Conservation (phyloP, 1,140 invertebrate species). For the Spodoptera frugiperda region DNA sequence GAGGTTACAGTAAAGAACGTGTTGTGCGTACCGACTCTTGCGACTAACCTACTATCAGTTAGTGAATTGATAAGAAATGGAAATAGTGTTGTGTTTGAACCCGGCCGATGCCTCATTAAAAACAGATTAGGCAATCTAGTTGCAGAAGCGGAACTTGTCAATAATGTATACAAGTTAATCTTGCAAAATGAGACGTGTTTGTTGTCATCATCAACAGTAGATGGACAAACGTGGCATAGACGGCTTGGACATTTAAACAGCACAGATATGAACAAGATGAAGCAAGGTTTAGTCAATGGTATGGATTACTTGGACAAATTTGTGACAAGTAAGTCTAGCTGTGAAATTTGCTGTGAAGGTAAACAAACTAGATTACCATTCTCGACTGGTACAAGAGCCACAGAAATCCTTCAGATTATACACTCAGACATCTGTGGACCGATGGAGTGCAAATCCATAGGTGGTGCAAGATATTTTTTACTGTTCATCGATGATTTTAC, state of each 20-base stretch:
- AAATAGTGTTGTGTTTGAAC: slow-evolving; percentile 49
- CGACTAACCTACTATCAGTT: slow-evolving; percentile 63
- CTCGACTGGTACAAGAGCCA: not conserved
- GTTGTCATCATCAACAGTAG: not conserved
- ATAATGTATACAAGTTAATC: slow-evolving; percentile 7
- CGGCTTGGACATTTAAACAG: not conserved
- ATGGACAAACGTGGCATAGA: slow-evolving; percentile 1
- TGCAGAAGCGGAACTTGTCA: not conserved
- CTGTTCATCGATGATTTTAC: not conserved
- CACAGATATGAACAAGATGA: slow-evolving; percentile 5
- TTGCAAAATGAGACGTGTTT: not conserved
- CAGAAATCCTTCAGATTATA: not conserved
- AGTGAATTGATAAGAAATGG: slow-evolving; percentile 63
- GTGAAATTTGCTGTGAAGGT: slow-evolving; percentile 1
- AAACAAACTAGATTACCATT: slow-evolving; percentile 1
- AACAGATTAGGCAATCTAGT: slow-evolving; percentile 44
- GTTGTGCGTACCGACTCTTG: slow-evolving; percentile 54
- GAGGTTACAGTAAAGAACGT: slow-evolving; percentile 40
- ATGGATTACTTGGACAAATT: not conserved
- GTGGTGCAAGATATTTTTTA: slow-evolving; percentile 2
- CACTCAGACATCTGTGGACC: slow-evolving; percentile 11
- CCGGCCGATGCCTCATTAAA: slow-evolving; percentile 25
- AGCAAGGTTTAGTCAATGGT: not conserved
- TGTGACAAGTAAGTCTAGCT: not conserved
- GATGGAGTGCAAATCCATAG: not conserved